phyloP scores from a whole-genome alignment of 2,113 vertebrate species.

The Psilopsiagon aymara region DNA sequence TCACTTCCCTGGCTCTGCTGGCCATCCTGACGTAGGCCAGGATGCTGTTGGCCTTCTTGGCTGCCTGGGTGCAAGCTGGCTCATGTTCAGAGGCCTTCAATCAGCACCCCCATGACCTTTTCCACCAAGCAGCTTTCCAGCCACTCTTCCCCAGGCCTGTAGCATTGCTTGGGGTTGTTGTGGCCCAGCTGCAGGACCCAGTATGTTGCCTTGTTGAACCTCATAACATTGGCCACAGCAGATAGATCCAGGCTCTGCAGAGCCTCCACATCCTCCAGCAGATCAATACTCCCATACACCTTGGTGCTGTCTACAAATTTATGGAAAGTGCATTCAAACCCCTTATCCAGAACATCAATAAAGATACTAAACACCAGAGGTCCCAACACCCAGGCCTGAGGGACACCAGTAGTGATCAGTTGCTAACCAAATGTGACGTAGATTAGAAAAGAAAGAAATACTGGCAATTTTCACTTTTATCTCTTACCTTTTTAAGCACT shows the following conservation, averaged over 20 bases:
- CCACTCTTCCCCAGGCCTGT: not conserved
- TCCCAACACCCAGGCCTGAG: not conserved
- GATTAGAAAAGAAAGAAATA: not conserved
- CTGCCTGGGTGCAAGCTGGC: not conserved
- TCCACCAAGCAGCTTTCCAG: not conserved
- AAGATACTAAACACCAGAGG: not conserved
- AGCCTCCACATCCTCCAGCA: not conserved
- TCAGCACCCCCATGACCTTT: not conserved
- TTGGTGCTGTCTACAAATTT: not conserved
- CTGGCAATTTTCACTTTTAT: not conserved
- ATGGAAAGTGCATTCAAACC: not conserved
- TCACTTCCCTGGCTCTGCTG: not conserved
- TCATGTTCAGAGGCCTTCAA: not conserved
- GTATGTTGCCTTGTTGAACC: not conserved
- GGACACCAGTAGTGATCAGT: not conserved
- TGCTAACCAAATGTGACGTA: not conserved
- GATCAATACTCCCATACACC: not conserved
- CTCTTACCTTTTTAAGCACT: not conserved
- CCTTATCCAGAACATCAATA: not conserved
- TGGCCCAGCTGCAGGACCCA: not conserved
- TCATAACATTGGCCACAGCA: not conserved
- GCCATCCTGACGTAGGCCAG: not conserved
- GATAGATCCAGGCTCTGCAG: not conserved
- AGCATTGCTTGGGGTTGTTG: not conserved
- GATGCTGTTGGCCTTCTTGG: not conserved